Evolutionary conservation across 2,113 vertebrate species (phyloP), one percentile per base, ranked within the genome.

Genomic region (Morone chrysops): DNA sequence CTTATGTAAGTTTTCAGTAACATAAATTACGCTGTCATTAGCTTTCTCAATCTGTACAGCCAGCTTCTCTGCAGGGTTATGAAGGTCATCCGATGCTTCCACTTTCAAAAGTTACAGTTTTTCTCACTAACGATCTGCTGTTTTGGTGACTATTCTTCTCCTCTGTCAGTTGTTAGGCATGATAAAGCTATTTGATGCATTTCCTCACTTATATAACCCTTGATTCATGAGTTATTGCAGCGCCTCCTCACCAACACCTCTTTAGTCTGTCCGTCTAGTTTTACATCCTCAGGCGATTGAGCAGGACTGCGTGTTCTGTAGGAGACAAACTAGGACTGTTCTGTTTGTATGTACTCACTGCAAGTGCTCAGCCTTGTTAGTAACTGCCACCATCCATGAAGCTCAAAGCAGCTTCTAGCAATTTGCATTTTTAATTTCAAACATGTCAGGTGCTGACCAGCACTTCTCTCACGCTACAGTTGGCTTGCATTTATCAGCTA

Each of bases 371-470:
- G 65, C 47, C 51, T 25, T 72, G 50, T 80, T 79, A 74, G 62
- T 69, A 61, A 31, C 63, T 84, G 69, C 57, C 75, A 81, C 38
- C 54, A 62, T 84, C 43, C 20, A 80, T 75, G 38, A 54, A 45
- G 25, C 47, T 71, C 22, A 22, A 2, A 48, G 17, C 12, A 63
- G 66, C 71, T 73, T 66, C 57, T 40, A 13, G 50, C 25, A 31
- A 78, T 77, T 82, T 79, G 16, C 16, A 62, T 70, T 75, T 79
- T 75, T 85, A 51, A 84, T 82, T 69, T 62, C 31, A 71, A 70
- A 79, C 72, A 56, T 85, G 50, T 76, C 81, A 75, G 41, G 17
- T 70, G 72, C 57, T 80, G 82, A 78, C 56, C 22, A 51, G 59
- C 47, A 74, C 43, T 70, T 45, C 56, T 17, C 71, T 83, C 63